Base-by-base conservation (phyloP, 30 jellyfish, hydroid and myxozoan genomes). In the Chironex yamaguchii region DNA sequence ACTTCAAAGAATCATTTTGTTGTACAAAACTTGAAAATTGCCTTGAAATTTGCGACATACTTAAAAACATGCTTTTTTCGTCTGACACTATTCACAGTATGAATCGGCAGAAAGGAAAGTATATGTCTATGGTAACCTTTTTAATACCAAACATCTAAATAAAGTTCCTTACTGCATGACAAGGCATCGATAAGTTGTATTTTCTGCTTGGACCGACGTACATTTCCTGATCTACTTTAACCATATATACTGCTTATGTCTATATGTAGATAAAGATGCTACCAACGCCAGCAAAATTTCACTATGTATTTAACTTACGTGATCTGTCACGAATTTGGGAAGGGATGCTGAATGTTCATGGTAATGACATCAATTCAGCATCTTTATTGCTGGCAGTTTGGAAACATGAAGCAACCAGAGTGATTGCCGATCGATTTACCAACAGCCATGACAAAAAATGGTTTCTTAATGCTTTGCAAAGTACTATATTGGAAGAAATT, bases 271-370 rank as follows among this genome's bases (percentile, higher is more conserved):
- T 81, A n/a, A 93, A 93, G 65, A 93, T 93, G 98, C 81, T 93
- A 21, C 98, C 98, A 48, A 93, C 98, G 0, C 98, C 98, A 0
- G 98, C 98, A 20, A 93, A 93, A 58, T 93, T 93, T 54, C 98
- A 93, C 72, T 93, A 93, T 34, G 98, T 93, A 9, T 93, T 93
- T 91, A 93, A 93, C 69, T 70, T 93, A 64, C 95, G 98, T 71
- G 98, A 93, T 48, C 50, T 93, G 91, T 93, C 98, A 42, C 97
- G 98, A 1, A 93, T 93, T 23, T 93, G 98, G 98, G 98, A 93
- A 93, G 98, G 98, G 22, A 93, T 93, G 98, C 84, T 93, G 80
- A 87, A 93, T 32, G 93, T 78, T 2, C 62, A 87, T 17, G 79
- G 82, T 6, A 96, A 87, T 1, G 91, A 74, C 17, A 42, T 84